Percentiles rank a stretch among this genome's conserved stretches.
Conservation (phyloP, 2,888 invertebrate genomes). For the Aelia acuminata region DNA sequence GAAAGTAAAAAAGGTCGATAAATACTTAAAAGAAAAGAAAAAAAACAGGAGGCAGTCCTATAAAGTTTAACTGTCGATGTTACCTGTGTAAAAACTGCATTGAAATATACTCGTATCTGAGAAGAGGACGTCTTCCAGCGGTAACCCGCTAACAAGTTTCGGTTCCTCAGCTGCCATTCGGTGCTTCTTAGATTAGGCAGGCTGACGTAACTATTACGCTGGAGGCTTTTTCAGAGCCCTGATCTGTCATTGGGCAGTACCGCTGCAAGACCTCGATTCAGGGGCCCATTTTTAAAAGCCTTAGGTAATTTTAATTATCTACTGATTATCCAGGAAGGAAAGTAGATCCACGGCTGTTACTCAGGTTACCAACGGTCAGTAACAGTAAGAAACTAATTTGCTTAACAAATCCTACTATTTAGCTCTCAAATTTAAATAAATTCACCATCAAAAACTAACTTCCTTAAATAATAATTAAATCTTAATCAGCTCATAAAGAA, state of each 20-base stretch:
- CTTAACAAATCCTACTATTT: neutral
- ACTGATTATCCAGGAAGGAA: constrained; percentile 42
- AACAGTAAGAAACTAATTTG: neutral
- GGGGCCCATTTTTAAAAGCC: neutral
- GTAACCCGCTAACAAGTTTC: neutral
- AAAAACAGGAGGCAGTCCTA: no score
- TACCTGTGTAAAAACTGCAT: no score
- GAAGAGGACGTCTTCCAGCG: neutral
- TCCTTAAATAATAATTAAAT: neutral
- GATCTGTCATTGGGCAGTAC: neutral
- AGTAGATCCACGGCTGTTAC: neutral
- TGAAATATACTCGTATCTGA: neutral
- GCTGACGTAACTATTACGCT: neutral
- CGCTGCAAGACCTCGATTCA: neutral
- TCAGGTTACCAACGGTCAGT: neutral
- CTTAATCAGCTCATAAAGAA: neutral
- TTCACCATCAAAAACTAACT: neutral
- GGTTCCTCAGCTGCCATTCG: neutral
- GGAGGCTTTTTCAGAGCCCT: neutral
- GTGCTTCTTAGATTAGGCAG: neutral
- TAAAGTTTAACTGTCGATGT: no score
- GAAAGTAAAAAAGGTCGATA: no score
- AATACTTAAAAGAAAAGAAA: no score
- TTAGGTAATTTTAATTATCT: constrained; percentile 49
- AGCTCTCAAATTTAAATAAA: neutral